Evolutionary conservation across 2,113 vertebrate species (phyloP).

Genomic region (Plotosus lineatus): DNA sequence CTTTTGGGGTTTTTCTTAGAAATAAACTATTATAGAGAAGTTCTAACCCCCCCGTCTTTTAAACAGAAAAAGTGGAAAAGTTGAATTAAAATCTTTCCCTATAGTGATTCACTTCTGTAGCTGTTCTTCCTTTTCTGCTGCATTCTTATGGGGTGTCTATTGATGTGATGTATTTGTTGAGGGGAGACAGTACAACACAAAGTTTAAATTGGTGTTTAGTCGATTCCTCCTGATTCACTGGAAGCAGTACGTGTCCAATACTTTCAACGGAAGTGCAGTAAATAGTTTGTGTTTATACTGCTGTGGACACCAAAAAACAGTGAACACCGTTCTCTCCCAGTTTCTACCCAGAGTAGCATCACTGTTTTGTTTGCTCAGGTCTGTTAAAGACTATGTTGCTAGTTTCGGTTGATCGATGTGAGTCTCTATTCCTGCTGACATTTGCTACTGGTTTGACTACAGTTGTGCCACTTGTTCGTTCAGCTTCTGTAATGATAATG

Average conservation of each 20-base stretch:
- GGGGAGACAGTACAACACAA: neutral
- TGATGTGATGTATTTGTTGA: neutral
- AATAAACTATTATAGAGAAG: too few relatives aligned
- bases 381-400: neutral
- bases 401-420: neutral
- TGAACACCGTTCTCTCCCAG: neutral
- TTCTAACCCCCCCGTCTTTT: too few relatives aligned
- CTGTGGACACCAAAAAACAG: neutral
- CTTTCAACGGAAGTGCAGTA: neutral
- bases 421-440: neutral
- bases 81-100: neutral
- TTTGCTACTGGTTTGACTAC: neutral
- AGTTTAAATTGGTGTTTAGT: neutral
- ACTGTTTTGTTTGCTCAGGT: neutral
- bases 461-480: neutral
- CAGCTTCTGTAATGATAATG: neutral
- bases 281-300: neutral
- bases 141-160: neutral
- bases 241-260: neutral
- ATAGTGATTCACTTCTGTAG: neutral
- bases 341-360: neutral
- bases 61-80: neutral
- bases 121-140: neutral
- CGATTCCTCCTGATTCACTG: neutral
- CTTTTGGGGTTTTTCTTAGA: neutral